Base-by-base conservation (phyloP, 2,113 vertebrate species). In the Paracanthobrama guichenoti region DNA sequence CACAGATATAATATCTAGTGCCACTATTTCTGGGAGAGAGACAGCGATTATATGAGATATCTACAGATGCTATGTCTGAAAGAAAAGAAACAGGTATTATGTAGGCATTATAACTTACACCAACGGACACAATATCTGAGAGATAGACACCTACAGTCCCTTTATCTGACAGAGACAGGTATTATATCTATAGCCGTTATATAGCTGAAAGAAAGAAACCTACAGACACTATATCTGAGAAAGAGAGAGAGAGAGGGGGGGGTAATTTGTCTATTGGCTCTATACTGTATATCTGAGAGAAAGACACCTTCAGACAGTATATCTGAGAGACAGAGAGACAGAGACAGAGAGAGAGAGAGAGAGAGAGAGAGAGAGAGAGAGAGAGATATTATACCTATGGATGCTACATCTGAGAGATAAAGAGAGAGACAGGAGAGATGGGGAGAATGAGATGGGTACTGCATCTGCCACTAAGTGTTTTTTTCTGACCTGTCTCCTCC, bases 401-500 rank as follows among this genome's bases (percentile, higher is more conserved):
- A 71, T 77, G 48, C 74, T 26, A 69, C 66, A 48, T 84, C 35
- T 66, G 46, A 73, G 13, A 66, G 10, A 2, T 14, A 64, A 20
- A 66, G 3, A 79, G 39, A 71, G 8, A 71, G 35, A 44, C 35
- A 46, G n/a, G 14, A 8, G 22, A 24, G n/a, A 48, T 39, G 39
- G 39, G 39, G 42, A 46, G 11, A 73, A 3, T n/a, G 22, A 72
- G 20, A 67, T 8, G 10, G 16, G 7, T 22, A 10, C 24, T 64
- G 60, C 31, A 67, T 67, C 64, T 20, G 28, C 60, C 26, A 62
- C 24, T 13, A 0, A 39, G 16, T 35, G 31, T 42, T 42, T 53
- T 50, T 20, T 75, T 2, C 73, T 75, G 73, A 98, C 97, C 96
- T 26, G 78, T 95, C 91, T 97, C 97, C 76, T 96, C 95, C 80